These are phyloP conservation scores for Mormyrus iriodes DNA, from an alignment of 2,113 vertebrate genomes.

Conservation along the genomic window DNA sequence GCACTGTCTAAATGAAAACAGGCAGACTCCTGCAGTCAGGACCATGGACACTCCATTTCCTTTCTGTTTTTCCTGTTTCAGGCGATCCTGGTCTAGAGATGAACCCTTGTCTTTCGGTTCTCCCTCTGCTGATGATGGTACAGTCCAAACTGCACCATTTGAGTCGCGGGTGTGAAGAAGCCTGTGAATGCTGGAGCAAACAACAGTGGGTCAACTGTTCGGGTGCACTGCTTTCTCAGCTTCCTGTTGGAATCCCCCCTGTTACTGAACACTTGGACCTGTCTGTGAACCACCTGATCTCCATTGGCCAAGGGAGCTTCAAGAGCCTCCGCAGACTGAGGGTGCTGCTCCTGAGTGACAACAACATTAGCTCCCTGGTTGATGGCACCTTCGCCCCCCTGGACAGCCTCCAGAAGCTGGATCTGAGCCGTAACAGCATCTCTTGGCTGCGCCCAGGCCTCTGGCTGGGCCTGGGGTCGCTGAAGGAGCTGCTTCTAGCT, in stretches of 20 bases:
- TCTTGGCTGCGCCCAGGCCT: slow-evolving; percentile 34
- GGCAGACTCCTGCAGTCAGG: background rate
- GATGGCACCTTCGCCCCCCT: slow-evolving; percentile 38
- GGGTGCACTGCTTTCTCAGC: slow-evolving; percentile 20
- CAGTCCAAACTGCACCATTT: background rate
- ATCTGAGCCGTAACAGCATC: slow-evolving; percentile 44
- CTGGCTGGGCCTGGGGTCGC: slow-evolving; percentile 34
- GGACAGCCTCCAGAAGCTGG: slow-evolving; percentile 41
- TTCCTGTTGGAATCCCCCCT: slow-evolving; percentile 32
- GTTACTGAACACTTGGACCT: slow-evolving; percentile 46
- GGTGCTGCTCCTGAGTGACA: slow-evolving; percentile 47
- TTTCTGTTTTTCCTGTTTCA: background rate
- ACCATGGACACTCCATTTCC: background rate
- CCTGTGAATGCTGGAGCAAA: slow-evolving; percentile 42
- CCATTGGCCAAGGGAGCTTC: slow-evolving; percentile 35
- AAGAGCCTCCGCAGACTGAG: slow-evolving; percentile 38
- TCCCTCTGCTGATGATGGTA: background rate
- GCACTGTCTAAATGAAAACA: background rate
- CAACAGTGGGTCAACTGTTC: slow-evolving; percentile 47
- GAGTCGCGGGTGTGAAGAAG: slow-evolving; percentile 34
- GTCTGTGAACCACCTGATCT: slow-evolving; percentile 38
- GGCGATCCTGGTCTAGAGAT: background rate
- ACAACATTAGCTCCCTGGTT: slow-evolving; percentile 32
- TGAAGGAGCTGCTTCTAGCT: slow-evolving; percentile 38
- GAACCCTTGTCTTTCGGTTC: slow-evolving; percentile 20